Conservation (phyloP, 2,797 vertebrate genomes). For the Calcarius lapponicus region DNA sequence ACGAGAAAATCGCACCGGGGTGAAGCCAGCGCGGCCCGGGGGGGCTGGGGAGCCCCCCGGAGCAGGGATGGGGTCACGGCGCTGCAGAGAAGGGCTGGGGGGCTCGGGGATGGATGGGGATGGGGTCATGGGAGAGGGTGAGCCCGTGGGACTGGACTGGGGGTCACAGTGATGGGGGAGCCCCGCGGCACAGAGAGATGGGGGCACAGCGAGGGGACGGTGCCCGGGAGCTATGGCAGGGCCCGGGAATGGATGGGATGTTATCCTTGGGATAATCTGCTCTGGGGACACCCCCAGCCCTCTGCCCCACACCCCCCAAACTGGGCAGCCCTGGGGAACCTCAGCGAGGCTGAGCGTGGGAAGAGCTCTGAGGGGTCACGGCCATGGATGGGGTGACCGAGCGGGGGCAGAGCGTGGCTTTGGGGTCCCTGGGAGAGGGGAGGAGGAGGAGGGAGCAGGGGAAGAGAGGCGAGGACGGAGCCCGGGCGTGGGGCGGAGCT, state of each 20-base stretch:
- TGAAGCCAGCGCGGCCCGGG: not conserved
- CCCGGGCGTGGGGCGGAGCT: not conserved
- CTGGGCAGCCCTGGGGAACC: not conserved
- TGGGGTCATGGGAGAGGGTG: not conserved
- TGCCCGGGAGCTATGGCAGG: not conserved
- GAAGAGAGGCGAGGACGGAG: not conserved
- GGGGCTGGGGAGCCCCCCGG: not conserved
- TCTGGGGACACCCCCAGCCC: not conserved
- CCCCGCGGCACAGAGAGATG: not conserved
- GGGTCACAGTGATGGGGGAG: not conserved
- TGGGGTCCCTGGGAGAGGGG: not conserved
- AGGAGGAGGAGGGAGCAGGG: not conserved
- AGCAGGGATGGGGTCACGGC: fast-evolving
- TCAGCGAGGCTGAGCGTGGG: fast-evolving
- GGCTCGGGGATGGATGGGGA: not conserved
- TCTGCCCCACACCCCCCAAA: no score
- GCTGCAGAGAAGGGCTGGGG: not conserved
- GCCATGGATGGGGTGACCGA: not conserved
- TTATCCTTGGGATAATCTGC: not conserved
- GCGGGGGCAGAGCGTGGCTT: fast-evolving
- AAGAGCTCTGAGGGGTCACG: fast-evolving
- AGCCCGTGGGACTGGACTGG: not conserved
- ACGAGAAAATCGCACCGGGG: not conserved
- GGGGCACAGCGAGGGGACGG: not conserved
- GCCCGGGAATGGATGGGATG: fast-evolving